Conservation (phyloP, 1,140 invertebrate species). For the Cryptotermes secundus region DNA sequence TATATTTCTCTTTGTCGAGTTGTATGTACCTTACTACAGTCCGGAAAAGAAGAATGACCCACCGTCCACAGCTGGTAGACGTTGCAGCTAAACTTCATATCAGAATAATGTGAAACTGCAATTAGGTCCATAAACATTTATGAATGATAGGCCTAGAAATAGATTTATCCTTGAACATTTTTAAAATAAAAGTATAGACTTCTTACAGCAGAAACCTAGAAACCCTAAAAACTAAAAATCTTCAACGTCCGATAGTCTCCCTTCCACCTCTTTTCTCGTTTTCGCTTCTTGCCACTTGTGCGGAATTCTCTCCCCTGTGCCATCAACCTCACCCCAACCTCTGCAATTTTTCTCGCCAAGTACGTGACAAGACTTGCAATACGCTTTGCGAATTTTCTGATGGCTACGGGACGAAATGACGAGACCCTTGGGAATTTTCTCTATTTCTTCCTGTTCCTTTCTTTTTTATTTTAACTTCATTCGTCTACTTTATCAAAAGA, state of each 20-base stretch:
- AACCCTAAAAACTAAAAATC: background rate
- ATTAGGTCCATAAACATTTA: no score
- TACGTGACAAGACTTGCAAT: constrained; percentile 33
- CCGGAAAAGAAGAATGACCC: no score
- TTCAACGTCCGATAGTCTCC: background rate
- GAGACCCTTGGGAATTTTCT: constrained; percentile 31
- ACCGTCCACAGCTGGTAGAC: no score
- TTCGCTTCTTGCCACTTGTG: background rate
- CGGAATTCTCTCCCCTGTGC: background rate
- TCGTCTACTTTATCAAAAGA: background rate
- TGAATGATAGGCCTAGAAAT: no score
- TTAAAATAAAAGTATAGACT: background rate
- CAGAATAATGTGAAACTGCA: no score
- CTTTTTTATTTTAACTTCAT: background rate
- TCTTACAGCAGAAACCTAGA: background rate
- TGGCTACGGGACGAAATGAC: constrained; percentile 31
- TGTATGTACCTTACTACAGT: no score
- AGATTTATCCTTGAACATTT: no score
- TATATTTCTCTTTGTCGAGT: no score
- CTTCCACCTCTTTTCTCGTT: background rate
- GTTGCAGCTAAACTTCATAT: no score
- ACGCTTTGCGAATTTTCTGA: constrained; percentile 31
- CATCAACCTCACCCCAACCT: constrained; percentile 20
- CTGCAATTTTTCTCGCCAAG: constrained; percentile 33
- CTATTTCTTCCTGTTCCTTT: constrained; percentile 22